Base-by-base conservation (phyloP, 2,797 vertebrate genomes). In the Sebastes alutus region DNA sequence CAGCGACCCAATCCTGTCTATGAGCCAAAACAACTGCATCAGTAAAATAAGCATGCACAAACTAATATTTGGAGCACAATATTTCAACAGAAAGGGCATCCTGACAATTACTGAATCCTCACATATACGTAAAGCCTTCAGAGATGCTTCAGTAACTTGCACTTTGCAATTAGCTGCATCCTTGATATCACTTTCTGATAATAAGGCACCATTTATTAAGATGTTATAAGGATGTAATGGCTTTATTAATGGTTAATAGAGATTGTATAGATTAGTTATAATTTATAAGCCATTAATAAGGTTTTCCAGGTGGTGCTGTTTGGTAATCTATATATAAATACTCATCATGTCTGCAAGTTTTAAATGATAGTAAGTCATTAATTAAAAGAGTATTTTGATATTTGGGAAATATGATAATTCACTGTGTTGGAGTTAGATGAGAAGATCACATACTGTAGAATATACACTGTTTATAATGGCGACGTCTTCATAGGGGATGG, bases 11-110 rank as follows among this genome's bases (percentile, higher is more conserved):
- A 83, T n/a, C 58, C 60, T 59, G 55, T 27, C 56, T n/a, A 22
- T 22, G 14, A 73, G 22, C 58, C 60, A 73, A 80, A 90, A 82
- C 71, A 38, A 38, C 58, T 6, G 33, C 49, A 71, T 33, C 23
- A 20, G 52, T 46, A 46, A 76, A 84, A 81, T 56, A 63, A 75
- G 68, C 67, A 55, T 2, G 4, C 49, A 72, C 52, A 46, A 30
- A 61, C 54, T 13, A 75, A 72, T 72, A 79, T 76, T 63, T 61
- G 30, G 63, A 80, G 52, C 30, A n/a, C 30, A 52, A 32, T 18
- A 18, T 71, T 82, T 54, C 71, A 56, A 82, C 54, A 80, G 71
- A 79, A 83, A 86, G 74, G 82, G 55, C 80, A 77, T 72, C 52
- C 27, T 71, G 74, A 79, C 77, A 83, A 77, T 88, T 65, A 80